phyloP scores from a whole-genome alignment of 2,113 vertebrate species.

The Montifringilla adamsi region DNA sequence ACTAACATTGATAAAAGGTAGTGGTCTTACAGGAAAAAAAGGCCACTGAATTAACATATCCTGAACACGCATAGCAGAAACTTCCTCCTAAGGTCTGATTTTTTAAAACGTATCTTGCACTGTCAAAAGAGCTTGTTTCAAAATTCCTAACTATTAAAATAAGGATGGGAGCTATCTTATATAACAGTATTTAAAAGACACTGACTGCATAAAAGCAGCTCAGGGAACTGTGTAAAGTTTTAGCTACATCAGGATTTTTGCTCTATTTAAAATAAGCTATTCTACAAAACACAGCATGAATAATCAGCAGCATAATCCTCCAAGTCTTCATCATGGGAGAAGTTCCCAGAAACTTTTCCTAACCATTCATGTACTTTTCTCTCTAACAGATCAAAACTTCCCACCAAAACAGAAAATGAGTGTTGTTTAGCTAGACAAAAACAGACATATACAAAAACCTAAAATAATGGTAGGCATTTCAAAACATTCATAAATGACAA shows the following conservation, averaged over 20 bases:
- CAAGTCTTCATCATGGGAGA: background rate
- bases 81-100: background rate
- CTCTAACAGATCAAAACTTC: background rate
- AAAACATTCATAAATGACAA: background rate
- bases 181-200: conserved; percentile 43
- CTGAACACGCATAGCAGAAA: background rate
- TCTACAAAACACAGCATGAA: background rate
- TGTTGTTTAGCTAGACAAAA: background rate
- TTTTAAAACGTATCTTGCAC: background rate
- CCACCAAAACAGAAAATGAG: background rate
- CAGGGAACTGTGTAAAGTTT: conserved; percentile 8
- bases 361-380: background rate
- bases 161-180: conserved; percentile 4
- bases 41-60: background rate
- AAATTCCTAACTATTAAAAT: conserved; percentile 5
- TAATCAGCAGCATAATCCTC: background rate
- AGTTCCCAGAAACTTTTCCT: background rate
- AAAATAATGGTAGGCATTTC: background rate
- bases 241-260: conserved; percentile 29
- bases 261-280: background rate
- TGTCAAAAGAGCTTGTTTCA: conserved; percentile 8
- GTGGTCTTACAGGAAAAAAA: background rate
- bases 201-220: background rate
- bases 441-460: background rate
- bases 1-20: background rate